A percentile compares a stretch with the other conserved stretches of the same genome.
Conservation (phyloP, 2,113 vertebrate genomes). For the Notiomystis cincta region DNA sequence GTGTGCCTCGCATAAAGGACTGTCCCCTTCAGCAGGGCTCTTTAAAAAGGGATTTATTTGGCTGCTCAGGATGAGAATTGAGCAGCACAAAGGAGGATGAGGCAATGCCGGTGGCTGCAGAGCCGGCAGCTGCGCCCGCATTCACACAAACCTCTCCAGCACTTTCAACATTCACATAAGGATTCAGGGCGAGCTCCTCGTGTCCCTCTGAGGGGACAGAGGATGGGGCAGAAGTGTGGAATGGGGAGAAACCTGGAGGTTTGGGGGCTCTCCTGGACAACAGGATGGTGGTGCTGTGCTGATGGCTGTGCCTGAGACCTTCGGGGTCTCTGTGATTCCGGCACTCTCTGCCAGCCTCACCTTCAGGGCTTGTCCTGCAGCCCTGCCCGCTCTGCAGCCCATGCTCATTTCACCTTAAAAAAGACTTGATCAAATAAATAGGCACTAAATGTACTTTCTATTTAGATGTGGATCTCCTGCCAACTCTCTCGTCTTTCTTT, state of each 20-base stretch:
- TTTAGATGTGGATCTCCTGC: background rate
- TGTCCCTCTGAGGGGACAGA: no score
- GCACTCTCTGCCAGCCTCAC: background rate
- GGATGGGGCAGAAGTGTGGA: background rate
- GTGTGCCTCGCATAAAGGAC: background rate
- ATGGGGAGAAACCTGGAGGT: background rate
- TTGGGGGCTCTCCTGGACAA: background rate
- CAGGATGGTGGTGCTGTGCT: background rate
- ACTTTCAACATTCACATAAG: background rate
- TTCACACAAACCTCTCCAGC: background rate
- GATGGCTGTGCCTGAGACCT: background rate
- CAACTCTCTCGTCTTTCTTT: background rate
- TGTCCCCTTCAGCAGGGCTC: background rate
- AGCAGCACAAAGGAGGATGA: background rate
- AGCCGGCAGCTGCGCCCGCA: background rate
- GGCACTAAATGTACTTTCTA: background rate
- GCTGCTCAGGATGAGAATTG: background rate
- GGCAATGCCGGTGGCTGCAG: background rate
- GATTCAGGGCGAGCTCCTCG: background rate
- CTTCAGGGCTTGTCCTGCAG: background rate
- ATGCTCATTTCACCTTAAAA: background rate
- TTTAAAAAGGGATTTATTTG: conserved; percentile 16
- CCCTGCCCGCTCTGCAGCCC: background rate
- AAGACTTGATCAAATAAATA: background rate
- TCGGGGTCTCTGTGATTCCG: background rate